A percentile compares a stretch with the other conserved stretches of the same genome.
phyloP scores from a whole-genome alignment of 2,113 vertebrate species.

The Amazona vittata region DNA sequence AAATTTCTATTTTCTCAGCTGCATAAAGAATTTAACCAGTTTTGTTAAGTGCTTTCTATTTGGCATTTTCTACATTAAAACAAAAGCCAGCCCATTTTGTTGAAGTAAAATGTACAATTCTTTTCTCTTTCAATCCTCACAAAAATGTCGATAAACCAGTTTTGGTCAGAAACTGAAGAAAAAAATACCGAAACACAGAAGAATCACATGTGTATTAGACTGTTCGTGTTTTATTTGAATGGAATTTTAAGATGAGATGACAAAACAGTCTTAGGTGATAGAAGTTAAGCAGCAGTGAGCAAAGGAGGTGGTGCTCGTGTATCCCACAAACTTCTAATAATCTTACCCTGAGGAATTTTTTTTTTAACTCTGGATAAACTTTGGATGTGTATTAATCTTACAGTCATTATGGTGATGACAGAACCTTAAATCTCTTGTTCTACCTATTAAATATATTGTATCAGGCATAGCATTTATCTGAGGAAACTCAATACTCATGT shows the following conservation, averaged over 20 bases:
- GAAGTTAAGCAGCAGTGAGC: neutral
- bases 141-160: neutral
- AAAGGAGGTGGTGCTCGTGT: neutral
- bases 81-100: neutral
- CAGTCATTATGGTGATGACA: neutral
- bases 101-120: neutral
- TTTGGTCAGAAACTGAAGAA: neutral
- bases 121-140: neutral
- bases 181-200: neutral
- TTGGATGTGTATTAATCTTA: neutral
- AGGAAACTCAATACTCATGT: neutral
- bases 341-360: neutral
- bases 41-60: neutral
- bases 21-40: neutral
- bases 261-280: neutral
- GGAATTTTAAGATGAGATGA: neutral
- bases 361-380: neutral
- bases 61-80: neutral
- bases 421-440: neutral
- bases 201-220: neutral
- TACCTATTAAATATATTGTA: neutral
- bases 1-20: neutral
- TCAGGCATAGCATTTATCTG: neutral
- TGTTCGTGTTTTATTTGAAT: neutral
- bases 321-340: neutral